Evolutionary conservation across 2,113 vertebrate genomes (phyloP), one percentile per base, ranked within the genome.

Genomic region (Gnathonemus longibarbis): DNA sequence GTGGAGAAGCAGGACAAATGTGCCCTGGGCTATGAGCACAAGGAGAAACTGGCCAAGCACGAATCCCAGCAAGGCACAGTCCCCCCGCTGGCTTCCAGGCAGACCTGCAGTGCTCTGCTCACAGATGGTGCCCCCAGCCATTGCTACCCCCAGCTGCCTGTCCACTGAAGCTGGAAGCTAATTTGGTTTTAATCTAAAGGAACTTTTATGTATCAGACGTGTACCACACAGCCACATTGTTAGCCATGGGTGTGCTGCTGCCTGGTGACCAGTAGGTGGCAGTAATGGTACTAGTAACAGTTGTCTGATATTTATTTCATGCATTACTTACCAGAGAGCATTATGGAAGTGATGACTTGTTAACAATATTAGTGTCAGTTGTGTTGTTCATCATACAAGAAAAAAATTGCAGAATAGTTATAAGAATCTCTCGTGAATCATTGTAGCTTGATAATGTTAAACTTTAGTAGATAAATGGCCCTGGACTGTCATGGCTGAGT

Each of bases 21-120:
- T 94, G 97, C 97, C 89, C 94, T 97, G 96, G 96, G 97, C 92
- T 97, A 96, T 96, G 97, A 97, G 94, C 95, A 98, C 97, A 97
- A 97, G 97, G 98, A 97, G 96, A 96, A 92, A 93, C 96, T 96
- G 96, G 96, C 97, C 93, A 96, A 97, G 94, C 97, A 97, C 94
- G 96, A 96, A 95, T 97, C 97, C 92, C 97, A 98, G 95, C 96
- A 96, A 97, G 97, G 97, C 97, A 98, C 93, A 88, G 94, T 95
- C 52, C 50, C 89, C 88, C 0, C 77, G 42, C 58, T 46, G 85
- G 77, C 70, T 62, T 13, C 58, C 31, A 27, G 0, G 56, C 46
- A 88, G 31, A 88, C 74, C 46, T 62, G 58, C 52, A 56, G 83
- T 80, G 77, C 53, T 50, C 45, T 8, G 42, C 89, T 24, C n/a